phyloP scores from a whole-genome alignment of 2,113 vertebrate genomes.

The Myocastor coypus region DNA sequence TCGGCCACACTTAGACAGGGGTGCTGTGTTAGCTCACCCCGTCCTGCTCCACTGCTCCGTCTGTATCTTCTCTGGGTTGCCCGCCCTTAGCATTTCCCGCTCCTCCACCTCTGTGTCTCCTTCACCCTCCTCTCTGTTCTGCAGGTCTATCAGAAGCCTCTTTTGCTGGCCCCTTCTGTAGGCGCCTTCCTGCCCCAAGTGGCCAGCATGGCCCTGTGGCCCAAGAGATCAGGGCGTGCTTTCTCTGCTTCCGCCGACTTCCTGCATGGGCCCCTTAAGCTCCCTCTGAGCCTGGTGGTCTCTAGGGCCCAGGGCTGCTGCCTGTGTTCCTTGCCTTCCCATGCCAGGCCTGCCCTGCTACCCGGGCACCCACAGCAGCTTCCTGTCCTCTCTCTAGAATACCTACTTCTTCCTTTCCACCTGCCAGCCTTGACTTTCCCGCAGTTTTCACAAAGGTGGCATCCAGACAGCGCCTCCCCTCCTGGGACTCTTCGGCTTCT shows the following conservation, averaged over 20 bases:
- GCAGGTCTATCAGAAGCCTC: neutral
- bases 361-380: neutral
- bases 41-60: neutral
- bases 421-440: neutral
- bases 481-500: neutral
- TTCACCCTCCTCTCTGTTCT: neutral
- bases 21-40: neutral
- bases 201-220: neutral
- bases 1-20: neutral
- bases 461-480: neutral
- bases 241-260: neutral
- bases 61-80: neutral
- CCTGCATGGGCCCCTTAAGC: neutral
- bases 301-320: neutral
- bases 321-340: neutral
- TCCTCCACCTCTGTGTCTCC: neutral
- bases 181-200: neutral
- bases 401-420: fast-evolving
- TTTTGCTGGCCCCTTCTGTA: neutral
- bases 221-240: neutral
- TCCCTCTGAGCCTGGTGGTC: neutral
- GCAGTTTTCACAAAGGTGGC: neutral
- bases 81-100: neutral
- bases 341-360: neutral
- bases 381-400: neutral